Conservation (phyloP, 2,797 vertebrate genomes). For the Ibycter americanus region DNA sequence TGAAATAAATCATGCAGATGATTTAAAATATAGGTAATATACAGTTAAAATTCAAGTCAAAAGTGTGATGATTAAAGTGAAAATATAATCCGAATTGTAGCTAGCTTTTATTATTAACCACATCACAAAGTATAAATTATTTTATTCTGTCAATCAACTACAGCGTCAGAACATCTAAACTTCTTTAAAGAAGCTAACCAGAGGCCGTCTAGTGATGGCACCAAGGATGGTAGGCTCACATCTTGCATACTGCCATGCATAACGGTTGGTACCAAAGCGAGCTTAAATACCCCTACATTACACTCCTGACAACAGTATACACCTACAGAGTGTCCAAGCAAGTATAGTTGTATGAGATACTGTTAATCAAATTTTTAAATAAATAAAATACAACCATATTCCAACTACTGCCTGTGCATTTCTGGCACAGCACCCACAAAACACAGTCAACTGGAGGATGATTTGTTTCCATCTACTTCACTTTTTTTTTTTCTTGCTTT, state of each 20-base stretch:
- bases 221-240: not conserved
- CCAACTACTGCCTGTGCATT: not conserved
- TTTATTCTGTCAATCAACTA: not conserved
- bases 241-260: not conserved
- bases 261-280: not conserved
- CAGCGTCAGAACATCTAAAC: not conserved
- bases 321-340: not conserved
- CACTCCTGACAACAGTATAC: not conserved
- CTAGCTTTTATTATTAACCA: not conserved
- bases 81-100: not conserved
- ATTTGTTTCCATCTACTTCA: not conserved
- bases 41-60: not conserved
- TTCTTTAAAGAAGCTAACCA: not conserved
- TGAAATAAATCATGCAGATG: not conserved
- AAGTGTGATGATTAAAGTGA: not conserved
- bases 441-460: accelerated
- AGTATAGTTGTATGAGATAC: not conserved
- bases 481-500: not conserved
- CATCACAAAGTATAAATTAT: not conserved
- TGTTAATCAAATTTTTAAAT: not conserved
- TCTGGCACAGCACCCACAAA: not conserved
- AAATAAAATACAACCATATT: not conserved
- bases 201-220: not conserved
- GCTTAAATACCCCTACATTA: not conserved
- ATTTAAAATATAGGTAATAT: not conserved